Evolutionary conservation across 2,113 vertebrate species (phyloP), one percentile per base, ranked within the genome.

Genomic region (Pelecanoides urinatrix): DNA sequence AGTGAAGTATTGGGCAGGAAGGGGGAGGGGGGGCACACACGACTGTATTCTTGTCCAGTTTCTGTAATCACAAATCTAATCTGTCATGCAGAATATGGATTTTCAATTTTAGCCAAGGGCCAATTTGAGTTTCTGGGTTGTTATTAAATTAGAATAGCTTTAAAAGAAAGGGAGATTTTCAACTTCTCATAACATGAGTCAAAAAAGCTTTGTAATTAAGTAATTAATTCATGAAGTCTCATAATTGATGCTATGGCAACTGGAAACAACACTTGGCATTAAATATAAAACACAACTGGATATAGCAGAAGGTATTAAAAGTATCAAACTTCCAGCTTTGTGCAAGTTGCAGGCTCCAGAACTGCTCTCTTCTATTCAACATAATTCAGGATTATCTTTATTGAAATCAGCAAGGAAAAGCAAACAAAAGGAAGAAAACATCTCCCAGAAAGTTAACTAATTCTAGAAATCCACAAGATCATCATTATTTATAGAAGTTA

Each of bases 11-110:
- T 4, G 2, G 13, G 1, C 1, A 5, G 44, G 44, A 17, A 11
- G 44, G 16, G 44, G 16, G 16, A 17, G 6, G 4, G 5, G 3
- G 1, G 6, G 12, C 8, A 13, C 8, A 27, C 10, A 21, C 9
- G 18, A 73, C 30, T 32, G 1, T 8, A 6, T 53, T n/a, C 34
- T 76, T 50, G 23, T 10, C 53, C 66, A 17, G 7, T 73, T 76
- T 90, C 63, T 74, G 32, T 34, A 88, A 65, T 22, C 36, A 59
- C 47, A 85, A 70, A 62, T 44, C 26, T 30, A 20, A 50, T 19
- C 29, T 30, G 8, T 58, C 68, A 73, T 16, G 10, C 38, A 76
- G 62, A 86, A 76, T 2, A 66, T 4, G 26, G 22, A 70, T 75
- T 63, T 88, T 68, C 19, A 66, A n/a, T 45, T 76, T 70, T 30